phyloP scores from a whole-genome alignment of 2,888 invertebrate species.

The Tuberolachnus salignus region DNA sequence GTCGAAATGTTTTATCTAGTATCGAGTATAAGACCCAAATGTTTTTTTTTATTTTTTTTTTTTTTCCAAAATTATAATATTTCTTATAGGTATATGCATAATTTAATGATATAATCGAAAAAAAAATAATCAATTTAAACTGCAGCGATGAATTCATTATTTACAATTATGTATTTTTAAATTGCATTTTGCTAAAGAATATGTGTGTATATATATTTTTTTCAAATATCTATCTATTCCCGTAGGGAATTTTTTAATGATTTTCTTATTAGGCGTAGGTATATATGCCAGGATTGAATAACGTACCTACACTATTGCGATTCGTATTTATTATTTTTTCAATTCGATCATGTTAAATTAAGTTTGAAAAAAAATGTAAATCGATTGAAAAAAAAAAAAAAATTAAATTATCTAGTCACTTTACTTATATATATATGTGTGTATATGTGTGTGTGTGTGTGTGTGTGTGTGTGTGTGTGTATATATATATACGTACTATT shows the following conservation, averaged over 20 bases:
- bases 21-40: too few relatives aligned
- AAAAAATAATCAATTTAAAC: too few relatives aligned
- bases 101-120: too few relatives aligned
- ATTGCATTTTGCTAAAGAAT: not conserved
- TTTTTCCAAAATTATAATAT: too few relatives aligned
- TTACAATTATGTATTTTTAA: not conserved
- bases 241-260: not conserved
- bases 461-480: not conserved
- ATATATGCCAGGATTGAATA: not conserved
- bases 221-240: not conserved
- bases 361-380: not conserved
- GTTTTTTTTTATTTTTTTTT: too few relatives aligned
- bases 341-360: not conserved
- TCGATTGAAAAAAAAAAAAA: not conserved
- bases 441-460: not conserved
- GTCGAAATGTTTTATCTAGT: too few relatives aligned
- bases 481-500: too few relatives aligned
- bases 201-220: not conserved
- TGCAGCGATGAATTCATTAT: too few relatives aligned
- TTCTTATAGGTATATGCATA: too few relatives aligned
- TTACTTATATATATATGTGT: not conserved
- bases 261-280: not conserved
- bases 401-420: not conserved
- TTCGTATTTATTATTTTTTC: not conserved
- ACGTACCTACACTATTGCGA: not conserved